Conservation (phyloP, 2,113 vertebrate genomes). For the Ailuropoda melanoleuca region DNA sequence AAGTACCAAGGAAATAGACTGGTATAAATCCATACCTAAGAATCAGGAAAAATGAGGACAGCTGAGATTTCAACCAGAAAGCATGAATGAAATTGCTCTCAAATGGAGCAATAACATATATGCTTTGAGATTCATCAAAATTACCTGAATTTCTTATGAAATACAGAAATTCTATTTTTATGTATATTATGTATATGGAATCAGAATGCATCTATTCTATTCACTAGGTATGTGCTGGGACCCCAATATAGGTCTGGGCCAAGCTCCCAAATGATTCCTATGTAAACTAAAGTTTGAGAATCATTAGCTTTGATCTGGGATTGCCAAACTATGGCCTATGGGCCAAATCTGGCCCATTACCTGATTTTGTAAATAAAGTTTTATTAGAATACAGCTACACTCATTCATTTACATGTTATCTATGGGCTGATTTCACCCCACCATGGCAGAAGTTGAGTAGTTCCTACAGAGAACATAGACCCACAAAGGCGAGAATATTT, state of each 20-base stretch:
- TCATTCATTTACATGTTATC: not conserved
- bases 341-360: not conserved
- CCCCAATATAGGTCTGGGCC: not conserved
- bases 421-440: not conserved
- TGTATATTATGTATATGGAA: not conserved
- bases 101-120: not conserved
- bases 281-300: not conserved
- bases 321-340: not conserved
- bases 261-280: not conserved
- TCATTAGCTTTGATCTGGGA: not conserved
- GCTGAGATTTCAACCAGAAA: not conserved
- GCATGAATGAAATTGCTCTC: not conserved
- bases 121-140: not conserved
- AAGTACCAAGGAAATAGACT: not conserved
- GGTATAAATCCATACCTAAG: not conserved
- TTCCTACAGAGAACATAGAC: not conserved
- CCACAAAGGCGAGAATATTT: not conserved
- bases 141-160: not conserved
- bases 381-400: not conserved
- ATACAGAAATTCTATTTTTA: not conserved
- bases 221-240: not conserved
- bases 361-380: not conserved
- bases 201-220: not conserved
- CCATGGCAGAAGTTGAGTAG: not conserved
- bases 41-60: not conserved